Base-by-base conservation (phyloP, 2,797 vertebrate genomes). In the Eulemur mongoz region DNA sequence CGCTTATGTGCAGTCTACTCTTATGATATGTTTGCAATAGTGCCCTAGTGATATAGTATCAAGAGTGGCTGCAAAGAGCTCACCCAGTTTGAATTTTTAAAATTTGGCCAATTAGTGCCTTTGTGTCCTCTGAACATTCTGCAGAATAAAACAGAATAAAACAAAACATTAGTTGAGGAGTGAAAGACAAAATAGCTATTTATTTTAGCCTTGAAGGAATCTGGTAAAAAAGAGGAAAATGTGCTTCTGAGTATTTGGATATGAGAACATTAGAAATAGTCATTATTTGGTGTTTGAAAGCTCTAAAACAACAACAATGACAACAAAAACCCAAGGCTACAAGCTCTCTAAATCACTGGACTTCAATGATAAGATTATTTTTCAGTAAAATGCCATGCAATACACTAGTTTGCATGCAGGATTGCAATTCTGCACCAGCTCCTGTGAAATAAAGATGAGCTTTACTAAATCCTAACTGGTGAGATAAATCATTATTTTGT, bases 401-500 rank as follows among this genome's bases (percentile, higher is more conserved):
- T 67, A 17, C 30, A 73, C 4, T 67, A 78, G 78, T 97, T 96
- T 96, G 18, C 40, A 91, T 88, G 81, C 25, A 93, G n/a, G 43
- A 82, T 45, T 85, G 10, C 17, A 80, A 27, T 94, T 96, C 78
- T 92, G 25, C 30, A 40, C 52, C 38, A 52, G 7, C 10, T 86
- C 22, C 40, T 94, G 0, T 93, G 23, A 89, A 93, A 88, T 63
- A 82, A 79, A 86, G 43, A 63, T 65, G 61, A 89, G 43, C 93
- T 93, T 84, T 90, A 94, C 75, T 93, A 50, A 84, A 79, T 88
- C 95, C 18, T 94, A 84, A 96, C 30, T 70, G 50, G 25, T 89
- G n/a, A 94, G 63, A 87, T 81, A 86, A 96, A 96, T 94, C 73
- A 80, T 75, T 86, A 14, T 54, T 97, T 95, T 94, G 40, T 95